phyloP scores from a whole-genome alignment of 2,888 invertebrate species.

The Cephus pygmeus region DNA sequence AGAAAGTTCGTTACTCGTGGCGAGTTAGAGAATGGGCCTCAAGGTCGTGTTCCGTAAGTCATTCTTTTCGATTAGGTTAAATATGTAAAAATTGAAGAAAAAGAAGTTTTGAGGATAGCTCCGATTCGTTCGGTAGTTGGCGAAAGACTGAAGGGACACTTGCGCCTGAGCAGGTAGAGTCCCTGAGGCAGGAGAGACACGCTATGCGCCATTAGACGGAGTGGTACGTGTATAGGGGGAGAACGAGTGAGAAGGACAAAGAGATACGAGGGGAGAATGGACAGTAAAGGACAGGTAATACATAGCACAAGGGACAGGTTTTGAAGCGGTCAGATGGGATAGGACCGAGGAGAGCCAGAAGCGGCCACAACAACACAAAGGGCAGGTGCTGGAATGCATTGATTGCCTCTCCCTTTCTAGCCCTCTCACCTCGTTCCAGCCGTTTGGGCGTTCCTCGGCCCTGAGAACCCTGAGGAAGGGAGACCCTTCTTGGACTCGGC shows the following conservation, averaged over 20 bases:
- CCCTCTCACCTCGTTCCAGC: conserved; percentile 10
- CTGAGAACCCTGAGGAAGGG: not conserved
- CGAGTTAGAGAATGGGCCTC: not conserved
- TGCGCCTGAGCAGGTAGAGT: not conserved
- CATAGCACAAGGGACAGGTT: conserved; percentile 6
- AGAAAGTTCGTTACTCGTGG: not conserved
- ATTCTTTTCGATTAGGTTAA: not conserved
- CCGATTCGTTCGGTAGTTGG: not conserved
- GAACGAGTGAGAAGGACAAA: conserved; percentile 10
- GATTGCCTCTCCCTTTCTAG: conserved; percentile 35
- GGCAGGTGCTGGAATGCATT: conserved; percentile 61
- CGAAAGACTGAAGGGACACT: not conserved
- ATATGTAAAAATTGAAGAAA: not conserved
- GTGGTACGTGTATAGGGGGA: conserved; percentile 12
- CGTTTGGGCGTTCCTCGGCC: conserved; percentile 6
- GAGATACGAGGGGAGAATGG: conserved; percentile 18
- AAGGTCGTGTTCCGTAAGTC: not conserved
- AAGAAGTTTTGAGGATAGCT: not conserved
- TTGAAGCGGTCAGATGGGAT: conserved; percentile 5
- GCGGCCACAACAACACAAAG: conserved; percentile 37
- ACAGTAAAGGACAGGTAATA: conserved; percentile 15
- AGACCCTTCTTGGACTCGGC: not conserved
- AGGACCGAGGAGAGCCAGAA: not conserved
- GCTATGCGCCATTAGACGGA: not conserved
- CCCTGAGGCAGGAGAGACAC: not conserved